Conservation (phyloP, 2,797 vertebrate species). For the Halcyon badia region DNA sequence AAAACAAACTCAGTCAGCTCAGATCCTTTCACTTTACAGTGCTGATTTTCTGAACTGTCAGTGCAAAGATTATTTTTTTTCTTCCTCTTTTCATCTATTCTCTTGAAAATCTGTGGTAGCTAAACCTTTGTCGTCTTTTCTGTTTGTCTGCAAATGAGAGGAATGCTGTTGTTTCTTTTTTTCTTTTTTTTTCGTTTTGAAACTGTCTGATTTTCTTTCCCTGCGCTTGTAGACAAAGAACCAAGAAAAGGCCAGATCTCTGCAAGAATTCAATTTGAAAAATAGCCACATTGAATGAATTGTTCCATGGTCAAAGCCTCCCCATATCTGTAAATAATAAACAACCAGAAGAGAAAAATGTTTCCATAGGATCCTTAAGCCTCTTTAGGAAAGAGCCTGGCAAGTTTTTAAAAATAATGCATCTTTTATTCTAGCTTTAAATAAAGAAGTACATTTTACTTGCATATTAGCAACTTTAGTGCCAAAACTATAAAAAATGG, state of each 20-base stretch:
- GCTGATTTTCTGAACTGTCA: neutral
- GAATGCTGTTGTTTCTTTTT: neutral
- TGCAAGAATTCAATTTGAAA: neutral
- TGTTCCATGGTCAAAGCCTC: neutral
- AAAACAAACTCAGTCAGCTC: neutral
- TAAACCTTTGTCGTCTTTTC: neutral
- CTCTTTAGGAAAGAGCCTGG: neutral
- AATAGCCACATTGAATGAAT: neutral
- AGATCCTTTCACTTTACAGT: neutral
- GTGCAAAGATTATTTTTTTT: neutral
- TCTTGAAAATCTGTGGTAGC: neutral
- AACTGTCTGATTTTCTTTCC: neutral
- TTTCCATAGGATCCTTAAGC: neutral
- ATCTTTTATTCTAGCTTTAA: neutral
- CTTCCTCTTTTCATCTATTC: neutral
- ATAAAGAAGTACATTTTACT: neutral
- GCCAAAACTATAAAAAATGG: neutral
- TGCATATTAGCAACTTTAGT: neutral
- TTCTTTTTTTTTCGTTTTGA: neutral
- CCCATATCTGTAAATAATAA: neutral
- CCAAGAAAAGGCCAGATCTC: neutral
- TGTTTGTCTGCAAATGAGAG: constrained; percentile 22
- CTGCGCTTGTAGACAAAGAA: neutral
- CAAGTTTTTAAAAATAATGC: neutral
- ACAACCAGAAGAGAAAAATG: neutral